Evolutionary conservation across 2,113 vertebrate species (phyloP).

Genomic region (Mungos mungo): DNA sequence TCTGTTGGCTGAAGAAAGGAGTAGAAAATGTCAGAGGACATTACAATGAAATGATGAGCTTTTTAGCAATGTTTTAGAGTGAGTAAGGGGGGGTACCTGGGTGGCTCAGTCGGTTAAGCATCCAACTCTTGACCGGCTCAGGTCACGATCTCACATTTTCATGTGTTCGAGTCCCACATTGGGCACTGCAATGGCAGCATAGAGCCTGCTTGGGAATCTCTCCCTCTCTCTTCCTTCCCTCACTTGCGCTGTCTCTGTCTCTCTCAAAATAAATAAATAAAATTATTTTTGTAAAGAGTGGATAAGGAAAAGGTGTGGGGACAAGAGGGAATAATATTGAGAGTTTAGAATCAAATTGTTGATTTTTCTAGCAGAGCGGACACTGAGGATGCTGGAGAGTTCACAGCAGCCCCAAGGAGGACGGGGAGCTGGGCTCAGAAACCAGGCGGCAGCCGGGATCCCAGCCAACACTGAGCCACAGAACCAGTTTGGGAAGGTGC

Average conservation of each 20-base stretch:
- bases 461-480: neutral
- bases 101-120: no score
- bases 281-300: neutral
- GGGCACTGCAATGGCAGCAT: no score
- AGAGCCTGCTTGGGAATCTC: no score
- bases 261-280: no score
- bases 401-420: neutral
- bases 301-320: neutral
- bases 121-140: no score
- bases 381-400: neutral
- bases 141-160: no score
- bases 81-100: neutral
- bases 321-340: neutral
- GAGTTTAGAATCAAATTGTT: neutral
- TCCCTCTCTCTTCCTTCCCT: no score
- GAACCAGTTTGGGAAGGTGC: conserved; percentile 5
- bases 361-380: neutral
- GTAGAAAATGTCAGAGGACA: neutral
- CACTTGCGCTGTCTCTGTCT: no score
- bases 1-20: neutral
- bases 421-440: neutral
- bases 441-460: neutral
- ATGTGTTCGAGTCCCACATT: no score
- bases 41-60: neutral
- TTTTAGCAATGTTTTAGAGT: neutral